Evolutionary conservation across 2,888 invertebrate species (phyloP).

Genomic region (Chorisops tibialis): DNA sequence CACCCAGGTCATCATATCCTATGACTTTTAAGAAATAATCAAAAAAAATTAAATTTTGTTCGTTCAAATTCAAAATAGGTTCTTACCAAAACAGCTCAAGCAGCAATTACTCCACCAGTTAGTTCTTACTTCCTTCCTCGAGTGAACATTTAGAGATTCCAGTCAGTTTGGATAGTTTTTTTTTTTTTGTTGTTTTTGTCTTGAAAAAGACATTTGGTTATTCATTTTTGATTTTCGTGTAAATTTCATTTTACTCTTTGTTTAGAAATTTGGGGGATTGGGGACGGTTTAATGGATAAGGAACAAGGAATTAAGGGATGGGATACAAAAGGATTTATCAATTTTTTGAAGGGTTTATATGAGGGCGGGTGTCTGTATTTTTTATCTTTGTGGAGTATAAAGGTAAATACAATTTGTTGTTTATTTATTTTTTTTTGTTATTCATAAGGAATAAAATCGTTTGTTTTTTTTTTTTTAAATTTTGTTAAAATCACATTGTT

Average conservation of each 20-base stretch:
- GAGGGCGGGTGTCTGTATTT: neutral
- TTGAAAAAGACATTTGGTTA: constrained; percentile 22
- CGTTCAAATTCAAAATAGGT: too few relatives aligned
- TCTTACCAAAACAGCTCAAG: too few relatives aligned
- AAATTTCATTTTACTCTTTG: constrained; percentile 44
- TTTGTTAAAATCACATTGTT: constrained; percentile 26
- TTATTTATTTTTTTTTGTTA: constrained; percentile 14
- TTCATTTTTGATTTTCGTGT: neutral
- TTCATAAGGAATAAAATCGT: constrained; percentile 28
- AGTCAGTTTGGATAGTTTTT: neutral
- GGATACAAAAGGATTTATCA: neutral
- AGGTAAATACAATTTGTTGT: constrained; percentile 17
- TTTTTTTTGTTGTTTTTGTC: neutral
- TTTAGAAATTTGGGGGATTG: constrained; percentile 40
- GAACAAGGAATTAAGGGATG: neutral
- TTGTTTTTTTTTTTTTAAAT: constrained; percentile 26
- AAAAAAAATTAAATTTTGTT: too few relatives aligned
- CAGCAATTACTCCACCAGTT: too few relatives aligned
- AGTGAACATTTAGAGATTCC: too few relatives aligned
- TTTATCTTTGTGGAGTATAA: constrained; percentile 15
- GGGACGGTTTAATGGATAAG: constrained; percentile 8
- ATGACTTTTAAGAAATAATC: too few relatives aligned
- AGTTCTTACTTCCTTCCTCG: too few relatives aligned
- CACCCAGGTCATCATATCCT: too few relatives aligned
- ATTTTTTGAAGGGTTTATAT: neutral